A percentile compares a stretch with the other conserved stretches of the same genome.
These are phyloP conservation scores for Pao palembangensis DNA, from an alignment of 2,113 vertebrate genomes.

Conservation along the genomic window DNA sequence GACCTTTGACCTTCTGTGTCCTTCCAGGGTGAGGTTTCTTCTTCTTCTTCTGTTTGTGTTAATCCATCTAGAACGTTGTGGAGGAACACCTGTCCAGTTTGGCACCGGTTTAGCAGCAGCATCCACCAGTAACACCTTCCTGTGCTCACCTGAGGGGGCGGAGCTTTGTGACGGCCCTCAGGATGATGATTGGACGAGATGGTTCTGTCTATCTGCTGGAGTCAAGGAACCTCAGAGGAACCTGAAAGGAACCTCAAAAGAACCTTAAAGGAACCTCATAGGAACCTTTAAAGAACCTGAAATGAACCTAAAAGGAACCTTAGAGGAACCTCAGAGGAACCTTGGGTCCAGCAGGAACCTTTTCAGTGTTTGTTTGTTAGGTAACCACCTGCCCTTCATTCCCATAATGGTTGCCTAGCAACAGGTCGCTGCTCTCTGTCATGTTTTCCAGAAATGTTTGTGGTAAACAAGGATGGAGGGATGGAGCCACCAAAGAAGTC, in stretches of 20 bases:
- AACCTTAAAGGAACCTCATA: conserved; percentile 15
- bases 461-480: conserved; percentile 45
- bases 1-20: no score
- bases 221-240: conserved; percentile 6
- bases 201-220: no score
- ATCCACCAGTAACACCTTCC: no score
- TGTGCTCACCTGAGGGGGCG: no score
- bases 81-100: no score
- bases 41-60: not conserved
- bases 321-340: not conserved
- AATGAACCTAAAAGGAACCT: conserved; percentile 6
- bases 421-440: conserved; percentile 55
- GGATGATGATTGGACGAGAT: no score
- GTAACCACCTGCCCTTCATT: conserved; percentile 24
- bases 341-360: conserved; percentile 5
- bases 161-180: no score
- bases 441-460: conserved; percentile 63
- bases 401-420: conserved; percentile 57
- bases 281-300: no score
- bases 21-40: no score
- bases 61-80: not conserved
- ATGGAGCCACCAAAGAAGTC: no score
- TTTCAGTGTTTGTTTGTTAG: conserved; percentile 20
- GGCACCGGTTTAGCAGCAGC: no score
- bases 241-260: not conserved